Evolutionary conservation across 1,140 invertebrate genomes (phyloP).

Genomic region (Bombus huntii): DNA sequence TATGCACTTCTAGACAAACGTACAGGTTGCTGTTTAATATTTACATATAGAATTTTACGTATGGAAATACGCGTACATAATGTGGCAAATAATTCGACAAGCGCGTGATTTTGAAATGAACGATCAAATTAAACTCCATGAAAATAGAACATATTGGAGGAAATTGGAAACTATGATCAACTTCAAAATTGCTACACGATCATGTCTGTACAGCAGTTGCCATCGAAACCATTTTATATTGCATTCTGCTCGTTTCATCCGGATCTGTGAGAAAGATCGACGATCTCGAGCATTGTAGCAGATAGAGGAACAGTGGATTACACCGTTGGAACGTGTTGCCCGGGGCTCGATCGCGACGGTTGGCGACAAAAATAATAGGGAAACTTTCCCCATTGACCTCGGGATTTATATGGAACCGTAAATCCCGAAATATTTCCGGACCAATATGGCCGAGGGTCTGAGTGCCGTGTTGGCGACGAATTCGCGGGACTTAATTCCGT

Average conservation of each 20-base stretch:
- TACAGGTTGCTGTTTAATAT: too few relatives aligned
- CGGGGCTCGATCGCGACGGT: slow-evolving; percentile 15
- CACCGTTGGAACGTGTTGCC: slow-evolving; percentile 25
- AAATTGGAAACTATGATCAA: background rate
- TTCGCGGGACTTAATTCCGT: slow-evolving; percentile 4
- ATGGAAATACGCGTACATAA: background rate
- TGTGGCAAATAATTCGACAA: too few relatives aligned
- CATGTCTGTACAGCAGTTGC: background rate
- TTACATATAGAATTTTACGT: background rate
- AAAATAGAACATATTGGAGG: background rate
- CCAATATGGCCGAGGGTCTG: slow-evolving; percentile 12
- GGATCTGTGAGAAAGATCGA: background rate
- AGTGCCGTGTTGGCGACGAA: background rate
- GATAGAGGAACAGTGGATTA: slow-evolving; percentile 27
- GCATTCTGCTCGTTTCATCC: background rate
- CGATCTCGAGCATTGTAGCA: background rate
- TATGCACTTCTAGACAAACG: too few relatives aligned
- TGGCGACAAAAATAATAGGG: slow-evolving; percentile 51
- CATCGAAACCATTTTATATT: background rate
- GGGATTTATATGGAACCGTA: slow-evolving; percentile 51
- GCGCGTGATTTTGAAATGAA: background rate
- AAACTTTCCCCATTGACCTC: slow-evolving; percentile 59
- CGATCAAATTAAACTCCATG: background rate
- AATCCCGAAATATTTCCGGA: slow-evolving; percentile 39
- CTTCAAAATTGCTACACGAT: background rate